A percentile compares a stretch with the other conserved stretches of the same genome.
phyloP scores from a whole-genome alignment of 2,888 invertebrate genomes.

The Yponomeuta sedellus region DNA sequence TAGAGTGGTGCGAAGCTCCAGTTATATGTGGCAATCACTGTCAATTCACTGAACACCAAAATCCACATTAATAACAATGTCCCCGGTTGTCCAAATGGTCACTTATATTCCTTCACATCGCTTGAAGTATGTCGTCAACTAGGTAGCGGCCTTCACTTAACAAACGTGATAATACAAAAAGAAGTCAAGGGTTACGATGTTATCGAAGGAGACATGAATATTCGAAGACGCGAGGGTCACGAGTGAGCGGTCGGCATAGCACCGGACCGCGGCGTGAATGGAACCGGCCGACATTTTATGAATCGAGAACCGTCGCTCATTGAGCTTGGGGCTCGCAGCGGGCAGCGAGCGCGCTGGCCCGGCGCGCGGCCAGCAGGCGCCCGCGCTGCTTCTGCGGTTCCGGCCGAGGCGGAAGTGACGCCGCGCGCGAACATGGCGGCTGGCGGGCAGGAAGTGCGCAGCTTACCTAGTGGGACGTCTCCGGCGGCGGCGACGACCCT shows the following conservation, averaged over 20 bases:
- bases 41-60: constrained; percentile 60
- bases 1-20: constrained; percentile 62
- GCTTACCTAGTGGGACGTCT: constrained; percentile 74
- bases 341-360: constrained; percentile 26
- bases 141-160: constrained; percentile 63
- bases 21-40: constrained; percentile 53
- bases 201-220: constrained; percentile 75
- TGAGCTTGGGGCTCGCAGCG: constrained; percentile 43
- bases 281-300: constrained; percentile 75
- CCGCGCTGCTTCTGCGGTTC: constrained; percentile 45
- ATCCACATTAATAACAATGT: constrained; percentile 43
- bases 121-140: constrained; percentile 57
- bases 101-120: constrained; percentile 66
- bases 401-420: constrained; percentile 71
- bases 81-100: constrained; percentile 48
- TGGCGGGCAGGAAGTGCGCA: constrained; percentile 76
- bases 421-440: constrained; percentile 71
- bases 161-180: constrained; percentile 70
- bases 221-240: constrained; percentile 75
- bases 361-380: constrained; percentile 27
- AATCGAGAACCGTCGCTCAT: constrained; percentile 71
- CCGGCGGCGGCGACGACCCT: constrained; percentile 45
- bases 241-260: constrained; percentile 70
- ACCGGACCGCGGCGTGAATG: constrained; percentile 70
- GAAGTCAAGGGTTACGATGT: constrained; percentile 74